Base-by-base conservation (phyloP, 2,113 vertebrate species). In the Ictalurus punctatus region DNA sequence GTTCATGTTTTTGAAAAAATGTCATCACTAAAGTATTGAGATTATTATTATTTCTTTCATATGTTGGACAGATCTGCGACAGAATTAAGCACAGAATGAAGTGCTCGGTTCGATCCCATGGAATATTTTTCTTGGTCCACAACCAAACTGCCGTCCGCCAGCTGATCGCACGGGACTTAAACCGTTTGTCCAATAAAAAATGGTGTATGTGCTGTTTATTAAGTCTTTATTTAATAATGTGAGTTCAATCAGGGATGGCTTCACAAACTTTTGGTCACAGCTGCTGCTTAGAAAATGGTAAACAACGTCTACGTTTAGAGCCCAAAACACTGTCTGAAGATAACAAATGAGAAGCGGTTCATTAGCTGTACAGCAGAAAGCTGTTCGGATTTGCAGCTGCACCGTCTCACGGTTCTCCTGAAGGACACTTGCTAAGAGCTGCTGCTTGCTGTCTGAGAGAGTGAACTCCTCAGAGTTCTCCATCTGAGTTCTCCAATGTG, bases 311-410 rank as follows among this genome's bases (percentile, higher is more conserved):
- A 71, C 3, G 37, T 48, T 65, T 23, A 71, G 19, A 73, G n/a
- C 21, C 44, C 19, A 25, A 37, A 73, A 6, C 14, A 13, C 48
- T 27, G 30, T 59, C 84, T 37, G 54, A 59, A 59, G 5, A 73
- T 86, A 74, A 71, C 30, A 74, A 74, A 56, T 71, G 84, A 56
- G 52, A 74, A 56, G 12, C 13, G 48, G 59, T 86, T 74, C 54
- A 76, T 76, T 76, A 59, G 30, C 69, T 30, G 44, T 71, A 30
- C 52, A 73, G 54, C 30, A 76, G 7, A 76, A 52, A 63, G 73
- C 56, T 86, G 59, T 65, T 80, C 27, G 6, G n/a, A 23, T 67
- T 52, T 65, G 23, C 86, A 80, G 59, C 59, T 87, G 86, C 40
- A 54, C 44, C 17, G n/a, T 44, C 59, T 87, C 74, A 80, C 7